Evolutionary conservation across 2,113 vertebrate genomes (phyloP).

Genomic region (Eleginops maclovinus): DNA sequence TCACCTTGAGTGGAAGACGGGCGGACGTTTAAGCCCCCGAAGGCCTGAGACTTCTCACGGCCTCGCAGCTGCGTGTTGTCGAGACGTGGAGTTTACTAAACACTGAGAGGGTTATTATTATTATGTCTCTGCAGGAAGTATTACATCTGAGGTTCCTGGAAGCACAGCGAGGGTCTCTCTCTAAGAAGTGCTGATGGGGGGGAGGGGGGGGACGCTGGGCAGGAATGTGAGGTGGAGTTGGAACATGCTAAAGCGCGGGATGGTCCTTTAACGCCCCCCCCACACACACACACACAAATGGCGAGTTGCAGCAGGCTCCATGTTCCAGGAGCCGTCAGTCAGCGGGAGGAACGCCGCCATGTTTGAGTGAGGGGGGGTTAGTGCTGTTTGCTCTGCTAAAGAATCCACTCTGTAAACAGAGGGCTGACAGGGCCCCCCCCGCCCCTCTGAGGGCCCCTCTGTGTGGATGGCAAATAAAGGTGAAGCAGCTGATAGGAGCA

Average conservation of each 20-base stretch:
- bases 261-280: constrained; percentile 6
- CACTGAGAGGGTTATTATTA: not conserved
- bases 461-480: constrained; percentile 66
- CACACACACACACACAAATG: constrained; percentile 26
- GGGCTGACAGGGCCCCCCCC: constrained; percentile 39
- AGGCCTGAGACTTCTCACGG: no score
- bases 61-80: no score
- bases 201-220: not conserved
- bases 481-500: constrained; percentile 59
- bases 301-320: constrained; percentile 68
- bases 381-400: constrained; percentile 71
- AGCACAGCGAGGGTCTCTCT: not conserved
- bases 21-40: no score
- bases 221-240: constrained; percentile 24
- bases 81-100: no score
- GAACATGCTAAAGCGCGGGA: not conserved
- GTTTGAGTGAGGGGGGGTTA: constrained; percentile 45
- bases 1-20: no score
- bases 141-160: not conserved
- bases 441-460: constrained; percentile 13
- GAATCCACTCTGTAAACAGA: constrained; percentile 79
- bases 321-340: constrained; percentile 56
- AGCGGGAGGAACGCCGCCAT: constrained; percentile 56
- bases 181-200: not conserved
- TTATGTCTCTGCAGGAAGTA: not conserved